A percentile compares a stretch with the other conserved stretches of the same genome.
Evolutionary conservation across 2,888 invertebrate genomes (phyloP).

Genomic region (Cynaeus angustus): DNA sequence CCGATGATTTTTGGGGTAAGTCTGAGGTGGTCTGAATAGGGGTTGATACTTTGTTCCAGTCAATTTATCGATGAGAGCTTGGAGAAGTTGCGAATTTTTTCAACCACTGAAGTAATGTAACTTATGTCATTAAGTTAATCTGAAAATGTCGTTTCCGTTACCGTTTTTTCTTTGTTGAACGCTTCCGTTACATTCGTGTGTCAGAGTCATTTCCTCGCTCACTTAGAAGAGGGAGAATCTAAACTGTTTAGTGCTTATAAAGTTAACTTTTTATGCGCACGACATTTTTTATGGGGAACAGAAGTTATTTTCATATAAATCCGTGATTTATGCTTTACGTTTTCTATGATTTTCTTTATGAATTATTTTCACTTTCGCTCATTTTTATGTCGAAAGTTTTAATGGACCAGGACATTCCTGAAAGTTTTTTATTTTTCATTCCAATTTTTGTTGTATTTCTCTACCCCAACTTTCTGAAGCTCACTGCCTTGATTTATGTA

Average conservation of each 20-base stretch:
- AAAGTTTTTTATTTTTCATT: slow-evolving; percentile 39
- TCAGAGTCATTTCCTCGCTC: slow-evolving; percentile 42
- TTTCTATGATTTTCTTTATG: slow-evolving; percentile 47
- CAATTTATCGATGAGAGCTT: slow-evolving; percentile 16
- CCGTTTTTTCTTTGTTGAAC: slow-evolving; percentile 38
- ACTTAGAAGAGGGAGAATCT: slow-evolving; percentile 43
- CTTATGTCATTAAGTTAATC: slow-evolving; percentile 44
- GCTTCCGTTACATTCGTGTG: slow-evolving; percentile 43
- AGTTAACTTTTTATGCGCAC: slow-evolving; percentile 49
- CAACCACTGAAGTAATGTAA: slow-evolving; percentile 26
- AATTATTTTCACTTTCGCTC: slow-evolving; percentile 49
- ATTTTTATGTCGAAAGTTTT: slow-evolving; percentile 51
- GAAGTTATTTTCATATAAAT: slow-evolving; percentile 48
- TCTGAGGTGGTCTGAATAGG: slow-evolving; percentile 2
- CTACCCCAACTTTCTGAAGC: slow-evolving; percentile 12
- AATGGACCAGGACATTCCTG: slow-evolving; percentile 41
- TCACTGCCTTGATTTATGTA: slow-evolving; percentile 43
- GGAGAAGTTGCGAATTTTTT: slow-evolving; percentile 37
- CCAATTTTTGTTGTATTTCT: slow-evolving; percentile 32
- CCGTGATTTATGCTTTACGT: slow-evolving; percentile 47
- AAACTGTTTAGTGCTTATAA: slow-evolving; percentile 51
- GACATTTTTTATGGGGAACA: slow-evolving; percentile 48
- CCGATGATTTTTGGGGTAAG: slow-evolving; percentile 6
- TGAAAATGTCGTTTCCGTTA: slow-evolving; percentile 44
- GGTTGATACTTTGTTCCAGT: too few relatives aligned